Evolutionary conservation across 2,113 vertebrate genomes (phyloP), one percentile per base, ranked within the genome.

Genomic region (Hepsetus odoe): DNA sequence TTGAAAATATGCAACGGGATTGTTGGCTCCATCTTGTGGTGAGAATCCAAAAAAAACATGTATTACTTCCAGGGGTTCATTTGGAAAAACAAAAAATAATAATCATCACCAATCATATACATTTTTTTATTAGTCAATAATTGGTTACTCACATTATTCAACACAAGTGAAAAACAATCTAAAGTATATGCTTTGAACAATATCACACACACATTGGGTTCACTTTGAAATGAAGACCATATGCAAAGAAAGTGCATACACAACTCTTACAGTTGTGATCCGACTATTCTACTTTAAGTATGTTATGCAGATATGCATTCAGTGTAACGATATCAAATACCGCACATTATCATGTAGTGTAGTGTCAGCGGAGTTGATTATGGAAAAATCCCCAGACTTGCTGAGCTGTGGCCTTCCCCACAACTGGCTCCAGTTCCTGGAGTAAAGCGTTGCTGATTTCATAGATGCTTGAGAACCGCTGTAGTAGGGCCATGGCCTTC

Each of bases 401-500:
- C 68, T 89, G 94, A 0, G 97, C 95, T 0, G 73, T 85, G 0
- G 87, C 81, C 4, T 20, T 91, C 4, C 97, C 97, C 0, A 97
- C 93, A 0, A 94, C 72, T 0, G 65, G 66, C 77, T 96, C 92
- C 0, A 98, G 93, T 18, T 99, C 89, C 0, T 4, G 0, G 2
- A 81, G 0, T 0, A 90, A 80, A 0, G 96, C 92, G 0, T 92
- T 92, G 18, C 95, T 93, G 0, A 98, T 90, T 5, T 77, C 84
- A 9, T 93, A 93, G 83, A 98, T 85, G 82, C 89, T 96, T 18
- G 91, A 87, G 40, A 96, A 98, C 0, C 13, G 88, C 53, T 94
- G 89, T 20, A 98, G 91, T 1, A 98, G 84, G 0, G 93, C 91
- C 56, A 90, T 70, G 20, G 96, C 96, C 86, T 96, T 98, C 0